phyloP scores from a whole-genome alignment of 2,113 vertebrate genomes.

The Prinia subflava region DNA sequence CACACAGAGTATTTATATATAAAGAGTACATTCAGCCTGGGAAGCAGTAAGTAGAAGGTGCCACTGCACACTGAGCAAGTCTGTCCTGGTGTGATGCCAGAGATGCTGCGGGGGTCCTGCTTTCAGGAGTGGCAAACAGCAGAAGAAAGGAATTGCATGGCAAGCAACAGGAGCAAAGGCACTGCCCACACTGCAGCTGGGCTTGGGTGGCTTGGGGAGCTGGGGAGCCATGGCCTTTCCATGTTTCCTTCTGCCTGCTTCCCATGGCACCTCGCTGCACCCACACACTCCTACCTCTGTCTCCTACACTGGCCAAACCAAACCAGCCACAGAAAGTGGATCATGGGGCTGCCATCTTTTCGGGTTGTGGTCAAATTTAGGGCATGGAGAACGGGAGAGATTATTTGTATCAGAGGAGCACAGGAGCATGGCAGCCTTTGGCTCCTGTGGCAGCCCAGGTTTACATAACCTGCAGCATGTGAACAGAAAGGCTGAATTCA shows the following conservation, averaged over 20 bases:
- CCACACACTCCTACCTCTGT: accelerated
- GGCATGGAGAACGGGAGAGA: not conserved
- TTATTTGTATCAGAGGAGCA: not conserved
- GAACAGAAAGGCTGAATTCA: not conserved
- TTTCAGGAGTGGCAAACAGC: not conserved
- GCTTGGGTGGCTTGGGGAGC: not conserved
- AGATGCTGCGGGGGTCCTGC: not conserved
- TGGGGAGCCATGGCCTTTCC: not conserved
- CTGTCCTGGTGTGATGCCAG: accelerated
- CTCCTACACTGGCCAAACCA: not conserved
- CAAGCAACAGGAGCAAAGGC: not conserved
- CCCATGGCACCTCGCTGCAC: not conserved
- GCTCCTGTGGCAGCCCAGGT: not conserved
- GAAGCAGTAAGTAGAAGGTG: not conserved
- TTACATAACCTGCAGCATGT: not conserved
- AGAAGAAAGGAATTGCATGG: not conserved
- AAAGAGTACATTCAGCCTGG: not conserved
- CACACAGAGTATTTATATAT: not conserved
- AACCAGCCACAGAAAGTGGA: not conserved
- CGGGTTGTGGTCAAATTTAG: not conserved
- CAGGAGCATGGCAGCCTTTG: not conserved
- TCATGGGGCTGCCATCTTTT: not conserved
- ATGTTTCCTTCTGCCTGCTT: not conserved
- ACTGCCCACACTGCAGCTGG: not conserved
- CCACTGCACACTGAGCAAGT: not conserved